phyloP scores from a whole-genome alignment of 2,113 vertebrate species.

The Campylorhamphus procurvoides region DNA sequence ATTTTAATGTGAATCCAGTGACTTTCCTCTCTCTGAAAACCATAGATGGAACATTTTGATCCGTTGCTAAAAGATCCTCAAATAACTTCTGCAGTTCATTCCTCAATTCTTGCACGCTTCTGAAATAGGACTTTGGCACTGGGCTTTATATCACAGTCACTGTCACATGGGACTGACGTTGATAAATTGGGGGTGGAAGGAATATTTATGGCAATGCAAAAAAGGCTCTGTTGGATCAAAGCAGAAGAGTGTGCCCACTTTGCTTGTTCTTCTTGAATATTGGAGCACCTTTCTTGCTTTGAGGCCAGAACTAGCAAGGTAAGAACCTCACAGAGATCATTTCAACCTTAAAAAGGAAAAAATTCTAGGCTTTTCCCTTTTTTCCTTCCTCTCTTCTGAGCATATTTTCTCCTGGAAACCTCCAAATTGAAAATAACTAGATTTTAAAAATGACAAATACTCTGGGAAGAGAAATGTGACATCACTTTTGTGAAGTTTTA shows the following conservation, averaged over 20 bases:
- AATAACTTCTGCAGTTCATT: background rate
- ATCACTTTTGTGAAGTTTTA: background rate
- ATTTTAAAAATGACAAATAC: background rate
- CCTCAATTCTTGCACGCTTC: background rate
- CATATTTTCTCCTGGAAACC: background rate
- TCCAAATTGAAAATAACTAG: background rate
- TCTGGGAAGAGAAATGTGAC: background rate
- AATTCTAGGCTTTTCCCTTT: background rate
- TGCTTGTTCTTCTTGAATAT: background rate
- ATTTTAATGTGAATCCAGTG: background rate
- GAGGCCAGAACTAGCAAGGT: background rate
- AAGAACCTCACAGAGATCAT: background rate
- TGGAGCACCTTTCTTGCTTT: background rate
- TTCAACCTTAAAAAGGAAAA: background rate
- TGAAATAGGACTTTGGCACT: background rate
- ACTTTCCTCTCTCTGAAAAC: background rate
- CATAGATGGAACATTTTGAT: background rate
- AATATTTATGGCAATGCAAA: background rate
- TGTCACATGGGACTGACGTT: background rate
- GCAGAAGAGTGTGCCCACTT: background rate
- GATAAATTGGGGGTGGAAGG: background rate
- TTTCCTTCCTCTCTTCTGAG: background rate
- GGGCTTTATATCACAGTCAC: background rate
- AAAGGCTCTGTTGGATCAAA: background rate
- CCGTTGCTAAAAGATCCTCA: background rate